phyloP scores from a whole-genome alignment of 2,888 invertebrate species.

The Acheta domesticus region DNA sequence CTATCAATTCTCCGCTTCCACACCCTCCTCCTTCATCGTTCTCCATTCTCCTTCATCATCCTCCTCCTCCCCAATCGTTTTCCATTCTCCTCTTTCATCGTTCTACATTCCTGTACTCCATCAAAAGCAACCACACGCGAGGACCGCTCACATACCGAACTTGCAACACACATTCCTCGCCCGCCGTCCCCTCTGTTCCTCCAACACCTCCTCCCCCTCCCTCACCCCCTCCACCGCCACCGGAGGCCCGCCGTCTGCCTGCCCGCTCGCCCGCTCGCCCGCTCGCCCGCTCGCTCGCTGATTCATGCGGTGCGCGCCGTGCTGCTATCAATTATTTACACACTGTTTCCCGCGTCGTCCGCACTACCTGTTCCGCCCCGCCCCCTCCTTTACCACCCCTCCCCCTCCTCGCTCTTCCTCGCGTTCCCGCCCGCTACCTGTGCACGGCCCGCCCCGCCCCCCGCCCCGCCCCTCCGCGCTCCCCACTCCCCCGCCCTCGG shows the following conservation, averaged over 20 bases:
- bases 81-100: too few species aligned
- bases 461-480: neutral
- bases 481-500: neutral
- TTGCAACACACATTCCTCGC: neutral
- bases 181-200: neutral
- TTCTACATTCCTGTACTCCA: too few species aligned
- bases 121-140: too few species aligned
- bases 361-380: neutral
- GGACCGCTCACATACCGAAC: too few species aligned
- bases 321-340: constrained; percentile 7
- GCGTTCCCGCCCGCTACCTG: neutral
- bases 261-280: neutral
- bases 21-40: too few species aligned
- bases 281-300: neutral
- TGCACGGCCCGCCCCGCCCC: too few species aligned
- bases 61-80: too few species aligned
- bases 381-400: neutral
- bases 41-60: too few species aligned
- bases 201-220: neutral
- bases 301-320: neutral
- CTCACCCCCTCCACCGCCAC: neutral
- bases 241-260: neutral
- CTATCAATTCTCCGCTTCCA: too few species aligned
- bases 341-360: neutral
- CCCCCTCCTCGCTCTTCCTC: neutral